These are phyloP conservation scores for Furcifer pardalis DNA, from an alignment of 2,797 vertebrate species.

Conservation along the genomic window DNA sequence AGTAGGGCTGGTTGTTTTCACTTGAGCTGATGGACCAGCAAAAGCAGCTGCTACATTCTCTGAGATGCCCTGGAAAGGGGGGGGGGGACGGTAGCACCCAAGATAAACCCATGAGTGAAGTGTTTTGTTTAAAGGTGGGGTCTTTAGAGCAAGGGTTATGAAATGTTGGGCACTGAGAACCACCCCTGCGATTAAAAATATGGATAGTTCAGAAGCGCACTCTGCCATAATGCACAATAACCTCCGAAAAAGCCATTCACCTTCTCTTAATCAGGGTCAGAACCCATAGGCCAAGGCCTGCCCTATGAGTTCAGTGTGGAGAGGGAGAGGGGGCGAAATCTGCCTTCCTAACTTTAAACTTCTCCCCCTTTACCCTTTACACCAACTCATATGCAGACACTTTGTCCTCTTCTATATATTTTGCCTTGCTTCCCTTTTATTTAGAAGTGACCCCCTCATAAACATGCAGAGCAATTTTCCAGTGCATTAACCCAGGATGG, in stretches of 20 bases:
- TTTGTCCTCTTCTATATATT: constrained; percentile 22
- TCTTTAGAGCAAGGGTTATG: constrained; percentile 31
- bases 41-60: too few species aligned
- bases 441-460: constrained; percentile 94
- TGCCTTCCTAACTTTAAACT: constrained; percentile 82
- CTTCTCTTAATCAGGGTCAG: constrained; percentile 89
- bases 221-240: constrained; percentile 83
- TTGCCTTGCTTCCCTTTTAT: constrained; percentile 87
- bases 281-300: constrained; percentile 88
- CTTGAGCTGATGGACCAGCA: too few species aligned
- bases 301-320: constrained; percentile 87
- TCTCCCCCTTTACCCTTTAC: constrained; percentile 45
- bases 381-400: neutral
- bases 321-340: constrained; percentile 72
- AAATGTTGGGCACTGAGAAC: constrained; percentile 66
- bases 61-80: neutral
- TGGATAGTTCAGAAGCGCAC: constrained; percentile 83
- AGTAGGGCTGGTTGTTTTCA: too few species aligned
- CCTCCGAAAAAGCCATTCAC: constrained; percentile 84
- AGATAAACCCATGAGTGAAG: neutral
- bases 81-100: constrained; percentile 4
- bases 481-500: constrained; percentile 97
- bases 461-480: constrained; percentile 99
- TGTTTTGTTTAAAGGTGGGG: constrained; percentile 41
- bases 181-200: constrained; percentile 80